phyloP scores from a whole-genome alignment of 2,797 vertebrate genomes.

The Enteromius argenteus region DNA sequence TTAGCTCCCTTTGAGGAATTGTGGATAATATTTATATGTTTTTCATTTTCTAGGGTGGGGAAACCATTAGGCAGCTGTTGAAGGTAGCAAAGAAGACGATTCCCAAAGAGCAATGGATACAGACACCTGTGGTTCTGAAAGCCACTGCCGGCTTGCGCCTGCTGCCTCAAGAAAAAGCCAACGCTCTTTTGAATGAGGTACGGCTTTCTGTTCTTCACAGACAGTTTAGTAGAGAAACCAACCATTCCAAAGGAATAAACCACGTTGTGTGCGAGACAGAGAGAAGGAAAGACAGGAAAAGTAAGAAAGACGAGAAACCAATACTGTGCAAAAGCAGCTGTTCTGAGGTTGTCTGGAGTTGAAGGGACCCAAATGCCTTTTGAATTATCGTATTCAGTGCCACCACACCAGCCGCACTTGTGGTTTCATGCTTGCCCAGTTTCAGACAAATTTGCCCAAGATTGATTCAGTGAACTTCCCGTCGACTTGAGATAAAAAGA shows the following conservation, averaged over 20 bases:
- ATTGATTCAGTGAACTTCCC: slow-evolving; percentile 57
- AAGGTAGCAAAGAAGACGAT: slow-evolving; percentile 90
- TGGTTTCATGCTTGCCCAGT: slow-evolving; percentile 72
- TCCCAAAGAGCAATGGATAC: slow-evolving; percentile 88
- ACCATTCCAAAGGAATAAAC: slow-evolving; percentile 73
- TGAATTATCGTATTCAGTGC: slow-evolving; percentile 75
- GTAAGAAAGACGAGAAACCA: slow-evolving; percentile 68
- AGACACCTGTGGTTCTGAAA: slow-evolving; percentile 93
- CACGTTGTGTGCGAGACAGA: slow-evolving; percentile 78
- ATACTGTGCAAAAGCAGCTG: slow-evolving; percentile 80
- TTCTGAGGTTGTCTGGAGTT: slow-evolving; percentile 79
- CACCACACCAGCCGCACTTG: slow-evolving; percentile 74
- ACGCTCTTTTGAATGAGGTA: slow-evolving; percentile 89
- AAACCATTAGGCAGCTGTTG: slow-evolving; percentile 86
- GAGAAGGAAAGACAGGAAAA: slow-evolving; percentile 65
- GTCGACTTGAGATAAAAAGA: slow-evolving; percentile 49
- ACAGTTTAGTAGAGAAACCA: slow-evolving; percentile 72
- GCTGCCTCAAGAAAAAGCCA: slow-evolving; percentile 88
- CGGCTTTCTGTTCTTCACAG: slow-evolving; percentile 67
- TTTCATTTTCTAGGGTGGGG: slow-evolving; percentile 82
- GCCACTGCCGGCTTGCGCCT: slow-evolving; percentile 94
- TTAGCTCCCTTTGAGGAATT: neutral
- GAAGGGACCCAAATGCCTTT: slow-evolving; percentile 73
- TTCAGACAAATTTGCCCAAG: slow-evolving; percentile 59
- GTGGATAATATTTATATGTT: neutral